Base-by-base conservation (phyloP, 2,888 invertebrate species). In the Anticlea derivata region DNA sequence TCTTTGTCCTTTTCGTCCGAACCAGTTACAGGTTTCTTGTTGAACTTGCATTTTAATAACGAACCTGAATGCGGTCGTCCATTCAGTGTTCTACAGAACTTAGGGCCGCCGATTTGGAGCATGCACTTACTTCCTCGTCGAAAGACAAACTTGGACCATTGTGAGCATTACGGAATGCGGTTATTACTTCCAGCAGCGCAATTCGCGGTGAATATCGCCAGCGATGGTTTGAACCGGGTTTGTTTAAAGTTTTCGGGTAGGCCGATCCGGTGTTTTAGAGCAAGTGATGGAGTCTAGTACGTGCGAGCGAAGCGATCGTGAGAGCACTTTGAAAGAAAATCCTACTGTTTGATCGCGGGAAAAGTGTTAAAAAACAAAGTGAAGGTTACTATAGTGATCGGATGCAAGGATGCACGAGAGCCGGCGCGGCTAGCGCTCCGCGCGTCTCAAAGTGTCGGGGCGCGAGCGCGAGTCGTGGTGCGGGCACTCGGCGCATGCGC, bases 381-480 rank as follows among this genome's bases (percentile, higher is more conserved):
- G 47, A 50, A 54, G 45, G 31, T 58, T 52, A 60, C 66, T 69
- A 10, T 27, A 37, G 65, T 55, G 61, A 69, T 75, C 80, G 84
- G 68, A 83, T 86, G 86, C 78, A 78, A 86, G 79, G 80, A 89
- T 87, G 88, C 79, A 80, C 77, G 82, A 54, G 34, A 11, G 47
- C 46, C 46, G 51, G 57, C 54, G 70, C 69, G 73, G 75, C 76
- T 72, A 76, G 73, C 70, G 70, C 63, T 75, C 75, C 70, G 80
- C 79, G 67, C 65, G 62, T 67, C 68, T 70, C 86, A 89, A 88
- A 84, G 89, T 90, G 89, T 89, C 89, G 89, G 89, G 88, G 67
- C 88, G 88, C 80, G 89, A 88, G 86, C 86, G 86, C 74, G 88
- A 90, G 75, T 86, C 86, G 65, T 88, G 89, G 89, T 89, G 89